These are phyloP conservation scores for Stichodactyla helianthus DNA, from an alignment of 64 coral and sea anemone species.

Conservation along the genomic window DNA sequence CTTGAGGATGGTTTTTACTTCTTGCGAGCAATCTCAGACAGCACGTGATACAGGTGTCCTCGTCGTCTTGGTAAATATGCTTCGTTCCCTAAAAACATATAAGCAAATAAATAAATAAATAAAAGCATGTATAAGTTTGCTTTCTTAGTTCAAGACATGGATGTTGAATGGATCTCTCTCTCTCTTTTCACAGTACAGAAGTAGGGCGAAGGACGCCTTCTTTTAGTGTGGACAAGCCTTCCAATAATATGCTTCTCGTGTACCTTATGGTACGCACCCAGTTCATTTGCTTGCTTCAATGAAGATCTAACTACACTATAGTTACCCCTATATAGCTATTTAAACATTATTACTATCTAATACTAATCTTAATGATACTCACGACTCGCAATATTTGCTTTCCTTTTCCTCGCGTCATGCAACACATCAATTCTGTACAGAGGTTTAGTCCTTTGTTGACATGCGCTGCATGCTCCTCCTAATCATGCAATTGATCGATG, in stretches of 20 bases:
- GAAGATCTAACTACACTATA: no score
- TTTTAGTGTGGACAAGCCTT: no score
- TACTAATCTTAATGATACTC: not conserved
- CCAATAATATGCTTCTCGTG: no score
- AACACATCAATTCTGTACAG: conserved; percentile 13
- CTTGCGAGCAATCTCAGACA: conserved; percentile 29
- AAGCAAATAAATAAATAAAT: not conserved
- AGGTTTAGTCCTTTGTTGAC: conserved; percentile 3
- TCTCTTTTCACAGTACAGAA: no score
- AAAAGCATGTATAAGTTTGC: not conserved
- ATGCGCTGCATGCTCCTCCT: conserved; percentile 27
- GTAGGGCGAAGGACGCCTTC: no score
- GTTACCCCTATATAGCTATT: not conserved
- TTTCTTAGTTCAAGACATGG: not conserved
- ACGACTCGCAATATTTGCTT: not conserved
- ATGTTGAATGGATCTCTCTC: no score
- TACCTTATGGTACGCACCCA: no score
- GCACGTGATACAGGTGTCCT: conserved; percentile 14
- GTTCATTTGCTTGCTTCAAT: no score
- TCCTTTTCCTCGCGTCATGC: not conserved
- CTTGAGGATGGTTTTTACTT: no score
- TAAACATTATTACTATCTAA: not conserved
- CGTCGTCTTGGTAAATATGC: conserved; percentile 33
- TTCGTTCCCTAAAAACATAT: conserved; percentile 4
- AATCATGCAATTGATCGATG: conserved; percentile 16